Conservation (phyloP, 64 coral and sea anemone genomes). For the Stichodactyla helianthus region DNA sequence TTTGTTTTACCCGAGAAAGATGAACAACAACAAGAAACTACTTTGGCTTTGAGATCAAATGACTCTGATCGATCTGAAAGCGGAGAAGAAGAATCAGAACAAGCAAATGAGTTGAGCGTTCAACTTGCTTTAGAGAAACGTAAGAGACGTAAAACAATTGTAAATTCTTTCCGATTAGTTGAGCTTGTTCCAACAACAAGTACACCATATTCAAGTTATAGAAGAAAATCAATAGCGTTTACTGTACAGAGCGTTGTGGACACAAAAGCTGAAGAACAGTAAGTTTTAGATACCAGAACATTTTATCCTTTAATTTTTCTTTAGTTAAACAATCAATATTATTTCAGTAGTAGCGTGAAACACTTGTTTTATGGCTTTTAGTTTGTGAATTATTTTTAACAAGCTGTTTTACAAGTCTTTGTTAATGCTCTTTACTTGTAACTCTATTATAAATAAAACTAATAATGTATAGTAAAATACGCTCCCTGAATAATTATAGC, state of each 20-base stretch:
- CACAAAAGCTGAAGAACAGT: conserved; percentile 73
- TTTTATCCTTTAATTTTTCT: background rate
- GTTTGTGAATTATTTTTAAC: background rate
- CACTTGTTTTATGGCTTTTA: background rate
- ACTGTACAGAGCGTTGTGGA: conserved; percentile 77
- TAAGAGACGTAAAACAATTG: conserved; percentile 70
- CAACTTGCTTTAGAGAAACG: conserved; percentile 71
- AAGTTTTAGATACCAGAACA: conserved; percentile 5
- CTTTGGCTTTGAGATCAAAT: background rate
- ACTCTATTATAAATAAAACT: background rate
- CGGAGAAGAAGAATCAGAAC: conserved; percentile 1
- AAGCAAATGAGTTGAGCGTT: conserved; percentile 30
- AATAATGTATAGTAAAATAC: background rate
- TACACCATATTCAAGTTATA: conserved; percentile 72
- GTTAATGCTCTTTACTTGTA: background rate
- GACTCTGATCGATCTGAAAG: conserved; percentile 4
- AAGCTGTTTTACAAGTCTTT: background rate
- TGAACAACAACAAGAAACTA: background rate
- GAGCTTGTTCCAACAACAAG: conserved; percentile 72
- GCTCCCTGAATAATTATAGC: background rate
- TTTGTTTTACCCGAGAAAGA: background rate
- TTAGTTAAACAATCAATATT: background rate
- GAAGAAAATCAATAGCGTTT: conserved; percentile 70
- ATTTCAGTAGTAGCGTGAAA: background rate
- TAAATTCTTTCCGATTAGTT: conserved; percentile 81